phyloP scores from a whole-genome alignment of 2,797 vertebrate species.

The Sebastes elongatus region DNA sequence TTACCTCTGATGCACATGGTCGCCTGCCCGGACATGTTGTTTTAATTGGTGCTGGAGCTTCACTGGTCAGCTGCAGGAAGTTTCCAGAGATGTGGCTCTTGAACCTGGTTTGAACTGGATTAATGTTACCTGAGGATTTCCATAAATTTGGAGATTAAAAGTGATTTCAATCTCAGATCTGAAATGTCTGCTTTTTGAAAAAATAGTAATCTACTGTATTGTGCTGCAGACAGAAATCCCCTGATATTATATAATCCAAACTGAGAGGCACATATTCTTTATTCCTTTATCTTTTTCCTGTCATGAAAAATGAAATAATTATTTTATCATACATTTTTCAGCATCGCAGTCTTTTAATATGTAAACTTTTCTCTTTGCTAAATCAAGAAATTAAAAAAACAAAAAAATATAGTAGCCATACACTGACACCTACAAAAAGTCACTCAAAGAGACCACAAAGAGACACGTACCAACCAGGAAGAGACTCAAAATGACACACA shows the following conservation, averaged over 20 bases:
- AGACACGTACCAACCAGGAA: too few species aligned
- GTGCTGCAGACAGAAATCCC: not conserved
- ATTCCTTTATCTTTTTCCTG: not conserved
- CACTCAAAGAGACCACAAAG: too few species aligned
- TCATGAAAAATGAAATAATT: not conserved
- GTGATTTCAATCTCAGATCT: not conserved
- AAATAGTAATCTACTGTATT: not conserved
- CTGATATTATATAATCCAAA: constrained; percentile 3
- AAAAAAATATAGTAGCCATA: too few species aligned
- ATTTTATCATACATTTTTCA: not conserved
- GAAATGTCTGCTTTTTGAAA: not conserved
- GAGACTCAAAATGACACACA: too few species aligned
- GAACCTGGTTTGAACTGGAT: constrained; percentile 8
- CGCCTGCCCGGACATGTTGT: constrained; percentile 47
- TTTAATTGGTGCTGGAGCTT: constrained; percentile 48
- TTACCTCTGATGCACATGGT: constrained; percentile 44
- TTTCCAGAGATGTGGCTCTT: not conserved
- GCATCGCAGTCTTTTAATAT: not conserved
- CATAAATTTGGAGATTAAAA: not conserved
- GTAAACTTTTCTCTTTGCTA: constrained; percentile 1
- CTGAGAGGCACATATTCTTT: not conserved
- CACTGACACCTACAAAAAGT: too few species aligned
- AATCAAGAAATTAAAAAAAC: not conserved
- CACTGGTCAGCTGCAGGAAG: constrained; percentile 27
- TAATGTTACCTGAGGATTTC: not conserved